Percentiles rank a stretch among this genome's conserved stretches.
Conservation (phyloP, 2,888 invertebrate species). For the Exocentrus adspersus region DNA sequence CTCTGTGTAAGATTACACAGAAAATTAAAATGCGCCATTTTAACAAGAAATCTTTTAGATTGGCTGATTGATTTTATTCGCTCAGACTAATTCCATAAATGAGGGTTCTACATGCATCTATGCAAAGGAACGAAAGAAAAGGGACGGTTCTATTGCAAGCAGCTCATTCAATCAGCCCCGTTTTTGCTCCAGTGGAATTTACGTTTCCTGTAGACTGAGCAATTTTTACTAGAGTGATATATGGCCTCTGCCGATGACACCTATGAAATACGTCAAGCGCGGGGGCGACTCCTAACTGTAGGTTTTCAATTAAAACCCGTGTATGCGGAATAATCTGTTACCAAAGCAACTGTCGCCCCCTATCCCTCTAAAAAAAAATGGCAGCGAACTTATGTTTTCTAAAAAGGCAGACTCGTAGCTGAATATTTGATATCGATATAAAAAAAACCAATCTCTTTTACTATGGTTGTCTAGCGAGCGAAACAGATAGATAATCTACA, state of each 20-base stretch:
- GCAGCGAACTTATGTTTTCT: conserved; percentile 39
- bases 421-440: too few relatives aligned
- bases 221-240: conserved; percentile 64
- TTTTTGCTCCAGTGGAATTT: conserved; percentile 61
- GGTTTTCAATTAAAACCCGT: conserved; percentile 66
- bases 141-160: conserved; percentile 37
- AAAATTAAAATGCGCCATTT: too few relatives aligned
- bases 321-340: conserved; percentile 65
- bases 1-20: too few relatives aligned
- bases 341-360: conserved; percentile 47
- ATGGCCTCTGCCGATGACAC: conserved; percentile 64
- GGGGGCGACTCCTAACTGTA: conserved; percentile 49
- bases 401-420: background rate
- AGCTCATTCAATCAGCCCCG: conserved; percentile 59
- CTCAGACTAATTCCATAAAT: too few relatives aligned
- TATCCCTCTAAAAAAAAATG: conserved; percentile 32
- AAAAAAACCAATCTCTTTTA: too few relatives aligned
- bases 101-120: too few relatives aligned
- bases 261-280: conserved; percentile 62
- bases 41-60: too few relatives aligned
- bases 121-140: background rate
- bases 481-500: too few relatives aligned
- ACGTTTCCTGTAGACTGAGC: conserved; percentile 64
- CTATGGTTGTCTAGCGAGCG: too few relatives aligned
- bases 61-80: too few relatives aligned